Evolutionary conservation across 2,888 invertebrate genomes (phyloP).

Genomic region (Epirrita christyi): DNA sequence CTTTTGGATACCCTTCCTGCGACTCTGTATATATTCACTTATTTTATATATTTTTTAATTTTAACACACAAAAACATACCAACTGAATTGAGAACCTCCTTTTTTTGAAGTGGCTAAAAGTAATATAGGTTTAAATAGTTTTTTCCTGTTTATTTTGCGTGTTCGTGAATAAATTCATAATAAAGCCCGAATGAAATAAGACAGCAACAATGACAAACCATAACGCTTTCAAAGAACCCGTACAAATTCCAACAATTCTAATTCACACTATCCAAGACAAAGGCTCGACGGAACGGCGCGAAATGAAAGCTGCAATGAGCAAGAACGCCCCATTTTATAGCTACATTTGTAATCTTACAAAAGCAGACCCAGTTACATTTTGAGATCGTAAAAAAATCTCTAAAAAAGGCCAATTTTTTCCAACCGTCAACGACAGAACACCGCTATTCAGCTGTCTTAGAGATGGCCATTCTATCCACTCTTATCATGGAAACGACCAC

Average conservation of each 20-base stretch:
- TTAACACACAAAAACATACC: too few species aligned
- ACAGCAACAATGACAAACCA: constrained; percentile 4
- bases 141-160: too few species aligned
- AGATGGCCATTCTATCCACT: constrained; percentile 37
- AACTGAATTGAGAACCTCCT: too few species aligned
- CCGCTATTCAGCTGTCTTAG: constrained; percentile 37
- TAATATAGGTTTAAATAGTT: too few species aligned
- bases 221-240: constrained; percentile 1
- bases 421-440: constrained; percentile 35
- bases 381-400: constrained; percentile 42
- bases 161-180: too few species aligned
- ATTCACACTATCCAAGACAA: constrained; percentile 22
- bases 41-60: too few species aligned
- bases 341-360: constrained; percentile 38
- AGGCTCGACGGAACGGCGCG: constrained; percentile 2
- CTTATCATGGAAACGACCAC: constrained; percentile 39
- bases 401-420: constrained; percentile 38
- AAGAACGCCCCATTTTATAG: constrained; percentile 30
- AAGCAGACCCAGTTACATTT: constrained; percentile 38
- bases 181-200: constrained; percentile 1
- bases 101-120: too few species aligned
- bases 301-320: constrained; percentile 36
- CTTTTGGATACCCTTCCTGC: too few species aligned
- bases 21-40: too few species aligned
- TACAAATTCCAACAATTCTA: constrained; percentile 16